Percentiles rank a stretch among this genome's conserved stretches.
phyloP scores from a whole-genome alignment of 1,140 invertebrate species.

The Harpegnathos saltator region DNA sequence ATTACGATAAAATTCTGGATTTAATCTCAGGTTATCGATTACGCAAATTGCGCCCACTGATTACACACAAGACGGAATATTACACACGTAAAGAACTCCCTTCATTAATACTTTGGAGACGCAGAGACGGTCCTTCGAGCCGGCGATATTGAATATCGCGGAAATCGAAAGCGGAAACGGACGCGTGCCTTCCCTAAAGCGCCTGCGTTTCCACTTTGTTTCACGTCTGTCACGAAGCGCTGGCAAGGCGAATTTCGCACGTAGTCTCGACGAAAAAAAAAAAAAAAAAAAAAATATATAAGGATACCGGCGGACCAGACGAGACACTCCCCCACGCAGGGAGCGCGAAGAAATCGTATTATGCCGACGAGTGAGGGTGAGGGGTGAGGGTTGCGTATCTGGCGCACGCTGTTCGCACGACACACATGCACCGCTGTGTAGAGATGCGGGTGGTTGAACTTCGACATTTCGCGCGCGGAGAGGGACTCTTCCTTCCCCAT shows the following conservation, averaged over 20 bases:
- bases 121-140: too few relatives aligned
- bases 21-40: conserved; percentile 11
- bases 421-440: not conserved
- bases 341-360: conserved; percentile 27
- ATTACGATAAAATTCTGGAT: not conserved
- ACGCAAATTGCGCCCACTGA: too few relatives aligned
- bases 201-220: too few relatives aligned
- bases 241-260: not conserved
- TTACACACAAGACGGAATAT: too few relatives aligned
- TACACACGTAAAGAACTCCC: too few relatives aligned
- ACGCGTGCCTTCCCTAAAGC: too few relatives aligned
- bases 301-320: not conserved
- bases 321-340: not conserved
- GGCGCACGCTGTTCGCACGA: too few relatives aligned
- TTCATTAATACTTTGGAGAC: not conserved
- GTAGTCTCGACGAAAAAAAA: conserved; percentile 37
- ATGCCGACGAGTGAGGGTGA: not conserved
- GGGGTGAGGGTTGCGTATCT: conserved; percentile 9
- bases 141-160: too few relatives aligned
- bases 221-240: not conserved
- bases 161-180: too few relatives aligned
- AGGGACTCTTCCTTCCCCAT: conserved; percentile 19
- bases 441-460: conserved; percentile 51
- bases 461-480: conserved; percentile 56
- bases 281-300: too few relatives aligned